These are phyloP conservation scores for Aeoliscus strigatus DNA, from an alignment of 2,797 vertebrate species.

Conservation along the genomic window DNA sequence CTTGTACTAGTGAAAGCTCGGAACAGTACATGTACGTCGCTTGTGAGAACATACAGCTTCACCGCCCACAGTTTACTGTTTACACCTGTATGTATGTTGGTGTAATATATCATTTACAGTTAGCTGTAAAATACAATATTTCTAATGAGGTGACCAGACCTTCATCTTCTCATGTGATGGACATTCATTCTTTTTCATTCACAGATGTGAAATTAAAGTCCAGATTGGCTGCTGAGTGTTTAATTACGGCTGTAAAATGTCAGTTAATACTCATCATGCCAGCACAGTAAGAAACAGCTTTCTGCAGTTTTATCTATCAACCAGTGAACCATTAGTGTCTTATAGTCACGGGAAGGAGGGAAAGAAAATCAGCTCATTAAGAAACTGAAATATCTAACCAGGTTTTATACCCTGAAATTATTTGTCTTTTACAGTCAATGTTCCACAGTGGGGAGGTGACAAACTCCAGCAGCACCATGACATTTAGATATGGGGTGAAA, in stretches of 20 bases:
- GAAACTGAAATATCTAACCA: no score
- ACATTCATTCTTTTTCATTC: constrained; percentile 10
- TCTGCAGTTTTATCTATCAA: no score
- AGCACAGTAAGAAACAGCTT: constrained; percentile 22
- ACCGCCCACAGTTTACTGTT: no score
- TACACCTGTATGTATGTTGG: neutral
- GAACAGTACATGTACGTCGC: no score
- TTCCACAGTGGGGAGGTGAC: no score
- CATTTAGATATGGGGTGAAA: no score
- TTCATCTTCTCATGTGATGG: neutral
- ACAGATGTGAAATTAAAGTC: constrained; percentile 38
- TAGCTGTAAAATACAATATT: neutral
- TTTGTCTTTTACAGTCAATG: no score
- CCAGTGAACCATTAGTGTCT: no score
- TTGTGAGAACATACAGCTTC: constrained; percentile 6
- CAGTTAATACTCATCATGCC: constrained; percentile 28
- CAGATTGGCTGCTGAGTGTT: constrained; percentile 35
- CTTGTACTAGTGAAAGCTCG: constrained; percentile 14
- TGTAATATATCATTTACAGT: constrained; percentile 1
- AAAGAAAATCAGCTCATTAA: no score
- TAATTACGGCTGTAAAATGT: constrained; percentile 54
- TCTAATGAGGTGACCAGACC: neutral
- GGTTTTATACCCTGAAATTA: no score
- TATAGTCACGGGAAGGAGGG: no score
- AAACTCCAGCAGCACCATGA: no score